Percentiles rank a stretch among this genome's conserved stretches.
Evolutionary conservation across 2,113 vertebrate species (phyloP).

Genomic region (Myrmophylax atrothorax): DNA sequence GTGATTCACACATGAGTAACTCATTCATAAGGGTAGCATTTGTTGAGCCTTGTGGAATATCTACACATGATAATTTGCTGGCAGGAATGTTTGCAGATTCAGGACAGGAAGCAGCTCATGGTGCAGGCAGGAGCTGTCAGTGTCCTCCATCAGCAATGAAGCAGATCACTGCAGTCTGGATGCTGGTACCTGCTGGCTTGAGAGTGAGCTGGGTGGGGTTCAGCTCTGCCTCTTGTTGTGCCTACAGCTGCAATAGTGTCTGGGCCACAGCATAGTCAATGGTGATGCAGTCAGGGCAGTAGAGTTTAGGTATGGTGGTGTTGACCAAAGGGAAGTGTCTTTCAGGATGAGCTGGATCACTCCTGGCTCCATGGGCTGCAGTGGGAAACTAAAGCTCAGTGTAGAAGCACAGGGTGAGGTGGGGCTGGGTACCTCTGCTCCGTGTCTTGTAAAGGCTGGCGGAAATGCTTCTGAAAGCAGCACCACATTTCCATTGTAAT

Average conservation of each 20-base stretch:
- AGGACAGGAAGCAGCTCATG: rapidly evolving
- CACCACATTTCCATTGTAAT: not conserved
- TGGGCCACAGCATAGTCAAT: not conserved
- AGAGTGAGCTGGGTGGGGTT: not conserved
- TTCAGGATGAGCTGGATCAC: not conserved
- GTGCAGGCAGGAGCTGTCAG: not conserved
- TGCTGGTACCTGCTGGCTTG: not conserved
- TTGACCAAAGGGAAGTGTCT: not conserved
- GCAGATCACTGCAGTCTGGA: rapidly evolving
- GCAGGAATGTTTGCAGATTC: not conserved
- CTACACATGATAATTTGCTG: not conserved
- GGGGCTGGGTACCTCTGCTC: not conserved
- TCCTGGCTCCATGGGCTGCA: not conserved
- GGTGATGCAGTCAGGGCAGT: not conserved
- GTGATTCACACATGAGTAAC: not conserved
- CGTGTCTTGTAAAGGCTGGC: not conserved
- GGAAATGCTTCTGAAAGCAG: not conserved
- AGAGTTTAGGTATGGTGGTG: rapidly evolving
- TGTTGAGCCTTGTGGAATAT: not conserved
- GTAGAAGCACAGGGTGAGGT: not conserved
- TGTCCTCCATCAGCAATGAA: rapidly evolving
- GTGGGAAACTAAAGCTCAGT: not conserved
- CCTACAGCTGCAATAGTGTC: not conserved
- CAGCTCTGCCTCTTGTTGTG: not conserved
- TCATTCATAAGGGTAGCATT: not conserved